Percentiles rank a stretch among this genome's conserved stretches.
Conservation (phyloP, 2,797 vertebrate genomes). For the Anabas testudineus region DNA sequence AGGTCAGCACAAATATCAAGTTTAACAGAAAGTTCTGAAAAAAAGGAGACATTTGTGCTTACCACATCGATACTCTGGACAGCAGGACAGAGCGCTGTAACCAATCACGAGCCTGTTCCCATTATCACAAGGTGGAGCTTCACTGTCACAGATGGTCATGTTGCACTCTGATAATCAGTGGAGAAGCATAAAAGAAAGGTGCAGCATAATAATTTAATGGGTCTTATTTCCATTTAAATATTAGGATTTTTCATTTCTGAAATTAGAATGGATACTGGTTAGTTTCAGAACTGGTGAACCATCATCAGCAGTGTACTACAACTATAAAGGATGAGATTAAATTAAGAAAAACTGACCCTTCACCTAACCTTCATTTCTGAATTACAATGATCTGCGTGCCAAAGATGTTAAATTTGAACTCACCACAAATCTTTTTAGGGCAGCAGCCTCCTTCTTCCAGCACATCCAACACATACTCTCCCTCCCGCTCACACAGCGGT, state of each 20-base stretch:
- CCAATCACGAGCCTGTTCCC: constrained; percentile 88
- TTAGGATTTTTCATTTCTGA: background rate
- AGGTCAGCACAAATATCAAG: background rate
- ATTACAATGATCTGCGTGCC: background rate
- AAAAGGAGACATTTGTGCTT: constrained; percentile 56
- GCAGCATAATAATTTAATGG: background rate
- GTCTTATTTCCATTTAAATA: background rate
- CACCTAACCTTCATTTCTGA: background rate
- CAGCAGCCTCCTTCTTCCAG: constrained; percentile 92
- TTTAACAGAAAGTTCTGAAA: background rate
- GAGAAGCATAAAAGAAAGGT: background rate
- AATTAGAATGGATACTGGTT: background rate
- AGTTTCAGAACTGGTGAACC: background rate
- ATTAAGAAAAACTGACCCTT: background rate
- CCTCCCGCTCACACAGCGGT: constrained; percentile 90
- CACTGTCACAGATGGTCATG: constrained; percentile 89
- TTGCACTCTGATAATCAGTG: constrained; percentile 90
- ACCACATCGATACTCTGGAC: constrained; percentile 96
- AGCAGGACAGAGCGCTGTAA: constrained; percentile 91
- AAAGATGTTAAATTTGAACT: constrained; percentile 46
- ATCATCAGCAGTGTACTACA: background rate
- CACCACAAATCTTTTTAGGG: constrained; percentile 94
- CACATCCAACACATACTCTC: constrained; percentile 90
- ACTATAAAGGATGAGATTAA: background rate
- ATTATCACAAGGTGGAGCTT: constrained; percentile 87